Base-by-base conservation (phyloP, 2,797 vertebrate species). In the Melanotaenia trifasciata region DNA sequence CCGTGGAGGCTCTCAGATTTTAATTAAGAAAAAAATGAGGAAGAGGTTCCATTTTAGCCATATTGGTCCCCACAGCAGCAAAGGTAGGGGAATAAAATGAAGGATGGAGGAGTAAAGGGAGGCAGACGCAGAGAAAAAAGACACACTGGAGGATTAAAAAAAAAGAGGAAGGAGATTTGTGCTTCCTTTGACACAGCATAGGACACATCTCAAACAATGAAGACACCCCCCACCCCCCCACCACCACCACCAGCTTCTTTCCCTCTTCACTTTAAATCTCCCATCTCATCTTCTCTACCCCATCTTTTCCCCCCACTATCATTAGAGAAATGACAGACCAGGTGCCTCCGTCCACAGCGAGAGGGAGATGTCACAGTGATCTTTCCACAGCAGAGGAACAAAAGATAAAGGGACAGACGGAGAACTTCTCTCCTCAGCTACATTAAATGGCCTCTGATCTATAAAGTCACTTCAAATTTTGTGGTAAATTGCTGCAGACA, bases 11-110 rank as follows among this genome's bases (percentile, higher is more conserved):
- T 91, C 92, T 91, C 90, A 77, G 93, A 94, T 94, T 95, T 95
- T 95, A 94, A 95, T 95, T 95, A 94, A 95, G 93, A 93, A 93
- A 94, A 95, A 95, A 94, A 95, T 95, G 93, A 95, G 93, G 89
- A 94, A 95, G 93, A 93, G 94, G 90, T 92, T 94, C 93, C 90
- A 93, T 94, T 95, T 94, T 94, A 94, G 93, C 93, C 90, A 94
- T 94, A 94, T 95, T 94, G 93, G 94, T 95, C 94, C 93, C 93
- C 84, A 89, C 91, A 93, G 94, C 91, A 91, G 89, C 85, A 85
- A 91, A 93, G 91, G 91, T 88, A 89, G 83, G 90, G 88, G 89
- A 86, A 92, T 89, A 91, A 85, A 86, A 85, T 85, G 90, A 90
- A 88, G 72, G 77, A 87, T 89, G 81, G 87, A 87, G 80, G 84